A percentile compares a stretch with the other conserved stretches of the same genome.
These are phyloP conservation scores for Lycaena phlaeas DNA, from an alignment of 2,888 invertebrate genomes.

Conservation along the genomic window DNA sequence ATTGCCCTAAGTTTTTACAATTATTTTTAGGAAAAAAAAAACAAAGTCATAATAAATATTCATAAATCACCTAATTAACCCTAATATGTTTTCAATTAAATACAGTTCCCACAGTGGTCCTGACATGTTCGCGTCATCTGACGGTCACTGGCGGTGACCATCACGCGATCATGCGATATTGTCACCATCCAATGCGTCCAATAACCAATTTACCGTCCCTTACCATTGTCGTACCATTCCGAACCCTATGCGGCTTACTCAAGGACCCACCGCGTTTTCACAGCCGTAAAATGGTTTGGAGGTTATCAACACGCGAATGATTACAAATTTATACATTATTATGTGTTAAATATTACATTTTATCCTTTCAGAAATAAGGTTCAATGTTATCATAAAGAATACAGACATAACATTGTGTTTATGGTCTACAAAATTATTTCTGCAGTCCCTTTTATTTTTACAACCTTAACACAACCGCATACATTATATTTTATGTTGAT, in stretches of 20 bases:
- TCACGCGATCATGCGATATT: constrained; percentile 53
- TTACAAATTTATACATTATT: constrained; percentile 13
- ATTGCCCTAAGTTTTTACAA: too few relatives aligned
- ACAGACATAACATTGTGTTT: too few relatives aligned
- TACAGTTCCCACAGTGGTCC: background rate
- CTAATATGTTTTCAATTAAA: background rate
- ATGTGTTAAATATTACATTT: background rate
- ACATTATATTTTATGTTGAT: constrained; percentile 11
- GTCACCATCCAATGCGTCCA: constrained; percentile 41
- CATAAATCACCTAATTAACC: background rate
- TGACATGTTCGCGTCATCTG: constrained; percentile 40
- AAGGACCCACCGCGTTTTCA: constrained; percentile 8
- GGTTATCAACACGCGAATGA: background rate
- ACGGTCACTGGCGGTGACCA: constrained; percentile 44
- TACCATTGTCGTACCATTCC: constrained; percentile 14
- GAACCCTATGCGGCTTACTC: constrained; percentile 10
- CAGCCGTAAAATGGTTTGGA: background rate
- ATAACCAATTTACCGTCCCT: constrained; percentile 4
- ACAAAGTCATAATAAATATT: too few relatives aligned
- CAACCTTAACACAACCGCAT: background rate
- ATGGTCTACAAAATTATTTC: background rate
- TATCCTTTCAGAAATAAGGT: background rate
- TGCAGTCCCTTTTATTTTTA: background rate
- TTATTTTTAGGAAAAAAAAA: too few relatives aligned
- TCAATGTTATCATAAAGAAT: background rate